Evolutionary conservation across 2,797 vertebrate genomes (phyloP), one percentile per base, ranked within the genome.

Genomic region (Pangasius sanitwongsei): DNA sequence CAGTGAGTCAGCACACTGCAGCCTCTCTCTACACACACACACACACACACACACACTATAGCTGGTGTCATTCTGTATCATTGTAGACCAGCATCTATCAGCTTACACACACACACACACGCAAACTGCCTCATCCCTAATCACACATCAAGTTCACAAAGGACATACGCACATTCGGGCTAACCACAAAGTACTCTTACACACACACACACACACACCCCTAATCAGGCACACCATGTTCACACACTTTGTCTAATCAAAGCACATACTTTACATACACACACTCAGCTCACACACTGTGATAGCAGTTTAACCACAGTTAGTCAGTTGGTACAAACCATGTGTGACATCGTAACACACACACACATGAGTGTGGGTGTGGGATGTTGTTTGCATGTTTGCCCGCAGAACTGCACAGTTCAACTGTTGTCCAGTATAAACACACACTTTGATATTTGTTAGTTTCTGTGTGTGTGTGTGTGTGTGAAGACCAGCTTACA

Each of bases 1-100:
- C 78, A 86, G 63, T 90, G 82, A 88, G 83, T 90, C 89, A 87
- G 80, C 80, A 82, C 77, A 59, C 86, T 86, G 61, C 69, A 75
- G 75, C 65, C 57, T 61, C 67, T 67, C 8, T 65, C 15, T 53
- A 50, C 34, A 57, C 77, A 48, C 88, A 44, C 63, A 41, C 77
- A 59, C 84, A 25, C 63, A 48, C 57, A 53, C n/a, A 34, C 83
- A 57, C 48, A 65, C 44, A 84, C 61, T 50, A n/a, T 31, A 67
- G 65, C 65, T 67, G 65, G 65, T 67, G 67, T 13, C n/a, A 69
- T 31, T 69, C n/a, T 69, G n/a, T 69, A 69, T 69, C 67, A 69
- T 69, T 69, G 67, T 34, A 34, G n/a, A 34, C 67, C 67, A 69
- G 67, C 67, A 67, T 23, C 28, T 67, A 67, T 67, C 65, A 67